A percentile compares a stretch with the other conserved stretches of the same genome.
Conservation (phyloP, 2,797 vertebrate species). For the Hydrolagus colliei region DNA sequence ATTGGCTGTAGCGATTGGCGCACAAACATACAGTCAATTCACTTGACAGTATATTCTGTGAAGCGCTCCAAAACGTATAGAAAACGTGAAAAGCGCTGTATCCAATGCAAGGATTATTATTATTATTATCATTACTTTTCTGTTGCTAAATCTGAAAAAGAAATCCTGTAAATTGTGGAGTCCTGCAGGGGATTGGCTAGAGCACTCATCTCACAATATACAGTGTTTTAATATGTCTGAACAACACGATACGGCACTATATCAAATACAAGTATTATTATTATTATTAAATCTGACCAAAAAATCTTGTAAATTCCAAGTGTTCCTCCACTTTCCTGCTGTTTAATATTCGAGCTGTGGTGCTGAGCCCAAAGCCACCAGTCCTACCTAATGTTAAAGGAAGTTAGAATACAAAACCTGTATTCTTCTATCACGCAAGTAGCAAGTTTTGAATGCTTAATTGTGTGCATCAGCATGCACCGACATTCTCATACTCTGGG, state of each 20-base stretch:
- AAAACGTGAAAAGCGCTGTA: too few relatives aligned
- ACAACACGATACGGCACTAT: too few relatives aligned
- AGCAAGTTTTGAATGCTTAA: not conserved
- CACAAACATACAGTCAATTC: too few relatives aligned
- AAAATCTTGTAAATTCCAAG: not conserved
- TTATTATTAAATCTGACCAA: not conserved
- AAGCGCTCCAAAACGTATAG: too few relatives aligned
- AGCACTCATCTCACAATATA: too few relatives aligned
- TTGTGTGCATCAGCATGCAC: not conserved
- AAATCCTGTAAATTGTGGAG: not conserved
- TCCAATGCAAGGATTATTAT: too few relatives aligned
- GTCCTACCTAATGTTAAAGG: not conserved
- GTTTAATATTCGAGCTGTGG: conserved; percentile 5
- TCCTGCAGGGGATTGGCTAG: too few relatives aligned
- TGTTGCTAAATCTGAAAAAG: not conserved
- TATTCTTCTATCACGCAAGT: not conserved
- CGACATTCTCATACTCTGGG: not conserved
- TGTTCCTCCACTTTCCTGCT: not conserved
- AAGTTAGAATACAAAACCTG: not conserved
- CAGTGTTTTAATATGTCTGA: too few relatives aligned
- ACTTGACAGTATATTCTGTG: too few relatives aligned
- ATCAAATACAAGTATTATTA: not conserved
- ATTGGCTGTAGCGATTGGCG: too few relatives aligned
- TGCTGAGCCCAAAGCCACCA: not conserved
- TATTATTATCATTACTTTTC: not conserved